A percentile compares a stretch with the other conserved stretches of the same genome.
These are phyloP conservation scores for Biston stratarius DNA, from an alignment of 2,888 invertebrate genomes.

Conservation along the genomic window DNA sequence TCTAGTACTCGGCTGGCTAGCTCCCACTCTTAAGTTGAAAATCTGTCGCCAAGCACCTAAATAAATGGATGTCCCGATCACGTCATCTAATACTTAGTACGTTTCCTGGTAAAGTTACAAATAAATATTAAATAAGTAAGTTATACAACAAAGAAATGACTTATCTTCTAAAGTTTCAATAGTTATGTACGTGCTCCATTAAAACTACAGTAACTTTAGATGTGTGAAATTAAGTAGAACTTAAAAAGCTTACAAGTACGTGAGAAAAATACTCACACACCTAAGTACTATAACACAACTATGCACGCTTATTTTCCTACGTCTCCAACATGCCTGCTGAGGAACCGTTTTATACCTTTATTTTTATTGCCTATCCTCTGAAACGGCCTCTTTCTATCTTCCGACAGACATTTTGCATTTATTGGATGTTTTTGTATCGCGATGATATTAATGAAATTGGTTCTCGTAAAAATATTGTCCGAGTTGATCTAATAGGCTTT, in stretches of 20 bases:
- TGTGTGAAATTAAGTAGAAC: background rate
- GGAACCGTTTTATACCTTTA: slow-evolving; percentile 19
- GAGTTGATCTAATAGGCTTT: background rate
- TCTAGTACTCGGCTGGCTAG: too few species aligned
- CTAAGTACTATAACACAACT: background rate
- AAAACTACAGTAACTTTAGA: background rate
- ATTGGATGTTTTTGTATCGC: slow-evolving; percentile 53
- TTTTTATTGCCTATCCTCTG: slow-evolving; percentile 31
- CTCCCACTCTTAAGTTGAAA: too few species aligned
- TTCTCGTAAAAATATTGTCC: background rate
- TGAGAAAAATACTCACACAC: background rate
- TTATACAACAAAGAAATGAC: too few species aligned
- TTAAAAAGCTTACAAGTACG: background rate
- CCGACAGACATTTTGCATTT: slow-evolving; percentile 56
- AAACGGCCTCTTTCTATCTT: slow-evolving; percentile 53
- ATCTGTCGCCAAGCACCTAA: too few species aligned
- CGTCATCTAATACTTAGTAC: too few species aligned
- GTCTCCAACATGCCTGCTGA: slow-evolving; percentile 15
- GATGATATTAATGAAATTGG: slow-evolving; percentile 16
- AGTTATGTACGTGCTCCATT: too few species aligned
- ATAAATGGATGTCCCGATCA: too few species aligned
- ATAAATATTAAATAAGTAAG: too few species aligned
- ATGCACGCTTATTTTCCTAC: slow-evolving; percentile 13
- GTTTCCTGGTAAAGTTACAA: too few species aligned
- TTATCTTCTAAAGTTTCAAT: too few species aligned